Conservation (phyloP, 2,113 vertebrate genomes). For the Thomomys bottae region DNA sequence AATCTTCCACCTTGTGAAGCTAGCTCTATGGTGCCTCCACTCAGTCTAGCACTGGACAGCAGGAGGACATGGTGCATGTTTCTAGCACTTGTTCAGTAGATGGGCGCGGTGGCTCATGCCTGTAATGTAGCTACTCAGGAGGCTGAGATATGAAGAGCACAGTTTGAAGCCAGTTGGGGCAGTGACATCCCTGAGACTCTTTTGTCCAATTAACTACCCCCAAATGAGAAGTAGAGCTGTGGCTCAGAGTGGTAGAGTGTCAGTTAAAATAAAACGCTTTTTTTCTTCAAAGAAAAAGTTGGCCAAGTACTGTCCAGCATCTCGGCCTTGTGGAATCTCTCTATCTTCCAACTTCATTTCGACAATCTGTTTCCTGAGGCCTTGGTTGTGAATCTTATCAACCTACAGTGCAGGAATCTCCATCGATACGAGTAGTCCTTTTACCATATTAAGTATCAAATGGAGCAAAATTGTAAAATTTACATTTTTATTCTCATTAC, state of each 20-base stretch:
- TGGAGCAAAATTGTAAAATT: slow-evolving; percentile 63
- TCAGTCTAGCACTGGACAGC: not conserved
- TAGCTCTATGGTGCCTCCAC: not conserved
- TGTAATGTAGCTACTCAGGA: no score
- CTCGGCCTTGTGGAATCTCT: not conserved
- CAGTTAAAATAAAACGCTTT: no score
- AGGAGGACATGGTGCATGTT: not conserved
- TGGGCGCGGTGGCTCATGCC: no score
- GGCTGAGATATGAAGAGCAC: no score
- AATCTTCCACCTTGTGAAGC: not conserved
- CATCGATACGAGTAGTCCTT: slow-evolving; percentile 53
- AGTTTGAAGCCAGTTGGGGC: no score
- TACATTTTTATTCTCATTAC: slow-evolving; percentile 73
- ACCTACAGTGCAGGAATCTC: not conserved
- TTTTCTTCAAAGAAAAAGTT: no score
- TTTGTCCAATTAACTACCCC: no score
- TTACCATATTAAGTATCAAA: slow-evolving; percentile 63
- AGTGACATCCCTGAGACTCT: no score
- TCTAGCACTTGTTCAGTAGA: not conserved
- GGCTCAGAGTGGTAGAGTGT: no score
- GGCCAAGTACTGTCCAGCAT: not conserved
- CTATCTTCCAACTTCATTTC: not conserved
- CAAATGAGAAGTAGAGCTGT: no score
- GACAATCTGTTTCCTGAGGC: not conserved
- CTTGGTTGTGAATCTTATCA: not conserved